These are phyloP conservation scores for Drosophila paramelanica DNA, from an alignment of 2,888 invertebrate species.

Conservation along the genomic window DNA sequence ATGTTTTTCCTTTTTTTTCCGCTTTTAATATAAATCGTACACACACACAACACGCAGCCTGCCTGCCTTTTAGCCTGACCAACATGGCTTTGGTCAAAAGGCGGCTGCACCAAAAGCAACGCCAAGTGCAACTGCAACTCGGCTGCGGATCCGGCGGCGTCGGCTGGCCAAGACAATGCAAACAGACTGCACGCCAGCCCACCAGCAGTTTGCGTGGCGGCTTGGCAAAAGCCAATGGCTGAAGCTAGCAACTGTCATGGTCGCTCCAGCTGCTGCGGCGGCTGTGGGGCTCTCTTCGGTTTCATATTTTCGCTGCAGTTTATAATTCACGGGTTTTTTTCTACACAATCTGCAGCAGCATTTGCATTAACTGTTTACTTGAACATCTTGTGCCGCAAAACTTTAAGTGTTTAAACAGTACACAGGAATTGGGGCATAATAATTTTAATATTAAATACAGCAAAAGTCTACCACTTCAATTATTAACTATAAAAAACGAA, in stretches of 20 bases:
- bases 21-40: constrained; percentile 37
- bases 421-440: background rate
- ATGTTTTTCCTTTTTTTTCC: constrained; percentile 27
- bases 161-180: constrained; percentile 61
- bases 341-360: background rate
- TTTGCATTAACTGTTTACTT: constrained; percentile 4
- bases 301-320: constrained; percentile 41
- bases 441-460: background rate
- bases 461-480: too few species aligned
- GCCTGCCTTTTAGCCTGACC: constrained; percentile 5
- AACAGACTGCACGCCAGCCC: constrained; percentile 42
- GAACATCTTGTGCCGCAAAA: background rate
- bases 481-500: too few species aligned
- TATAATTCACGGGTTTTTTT: constrained; percentile 35
- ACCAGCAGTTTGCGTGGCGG: constrained; percentile 17
- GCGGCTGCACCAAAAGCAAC: constrained; percentile 58
- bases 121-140: constrained; percentile 65
- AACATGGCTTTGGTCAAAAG: constrained; percentile 48
- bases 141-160: constrained; percentile 2
- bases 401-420: background rate
- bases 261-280: constrained; percentile 6
- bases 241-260: constrained; percentile 31
- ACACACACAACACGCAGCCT: constrained; percentile 42
- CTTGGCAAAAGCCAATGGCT: constrained; percentile 25
- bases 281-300: constrained; percentile 15